A percentile compares a stretch with the other conserved stretches of the same genome.
These are phyloP conservation scores for Musca vetustissima DNA, from an alignment of 1,140 invertebrate genomes.

Conservation along the genomic window DNA sequence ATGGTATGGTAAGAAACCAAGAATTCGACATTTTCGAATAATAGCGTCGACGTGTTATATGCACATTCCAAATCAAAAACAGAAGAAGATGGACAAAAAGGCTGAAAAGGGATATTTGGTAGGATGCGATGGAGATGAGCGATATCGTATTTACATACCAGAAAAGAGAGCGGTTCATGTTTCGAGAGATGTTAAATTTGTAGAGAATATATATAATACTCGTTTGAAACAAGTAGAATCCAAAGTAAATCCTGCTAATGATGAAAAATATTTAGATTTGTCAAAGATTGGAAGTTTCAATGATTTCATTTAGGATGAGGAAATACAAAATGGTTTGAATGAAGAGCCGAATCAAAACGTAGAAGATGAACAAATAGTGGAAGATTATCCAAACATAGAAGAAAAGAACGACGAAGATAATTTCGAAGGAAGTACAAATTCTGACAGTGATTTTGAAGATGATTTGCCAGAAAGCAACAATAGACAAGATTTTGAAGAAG, in stretches of 20 bases:
- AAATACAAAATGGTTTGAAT: neutral
- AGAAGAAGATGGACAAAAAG: constrained; percentile 40
- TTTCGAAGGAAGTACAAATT: neutral
- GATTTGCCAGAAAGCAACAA: neutral
- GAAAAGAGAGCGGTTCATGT: neutral
- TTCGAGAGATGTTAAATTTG: constrained; percentile 16
- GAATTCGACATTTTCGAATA: constrained; percentile 14
- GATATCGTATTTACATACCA: constrained; percentile 11
- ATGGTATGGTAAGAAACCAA: constrained; percentile 20
- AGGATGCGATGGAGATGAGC: constrained; percentile 26
- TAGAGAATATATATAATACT: neutral
- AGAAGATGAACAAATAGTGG: neutral
- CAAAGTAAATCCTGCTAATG: neutral
- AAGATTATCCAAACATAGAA: neutral
- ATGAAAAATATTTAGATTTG: neutral
- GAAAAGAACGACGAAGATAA: too few species aligned
- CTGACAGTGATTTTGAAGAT: neutral
- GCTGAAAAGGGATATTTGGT: constrained; percentile 36
- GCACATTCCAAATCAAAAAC: constrained; percentile 32
- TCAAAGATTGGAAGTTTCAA: neutral
- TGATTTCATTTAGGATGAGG: too few species aligned
- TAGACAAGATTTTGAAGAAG: neutral
- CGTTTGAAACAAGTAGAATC: neutral
- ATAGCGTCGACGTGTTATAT: constrained; percentile 30
- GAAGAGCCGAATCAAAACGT: neutral